Base-by-base conservation (phyloP, 2,113 vertebrate genomes). In the Hemiscyllium ocellatum region DNA sequence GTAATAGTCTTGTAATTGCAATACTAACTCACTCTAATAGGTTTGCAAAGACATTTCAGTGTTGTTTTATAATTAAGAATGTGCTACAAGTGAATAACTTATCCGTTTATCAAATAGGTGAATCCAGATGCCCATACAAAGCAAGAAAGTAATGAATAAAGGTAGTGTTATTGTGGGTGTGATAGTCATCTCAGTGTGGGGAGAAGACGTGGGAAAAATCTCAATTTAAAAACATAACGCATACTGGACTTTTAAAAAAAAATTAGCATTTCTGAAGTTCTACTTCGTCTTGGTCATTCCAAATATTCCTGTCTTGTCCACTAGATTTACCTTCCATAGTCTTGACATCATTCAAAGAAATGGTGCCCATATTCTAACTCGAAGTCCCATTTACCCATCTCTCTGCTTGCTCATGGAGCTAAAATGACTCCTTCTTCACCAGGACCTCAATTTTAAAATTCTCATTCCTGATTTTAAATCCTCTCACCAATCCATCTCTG, bases 31-130 rank as follows among this genome's bases (percentile, higher is more conserved):
- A 70, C 52, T 47, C 68, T 95, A 70, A 94, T 94, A 94, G 66
- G 37, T 94, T 69, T 94, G 93, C 37, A 29, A 95, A 95, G 42
- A 70, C 72, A 50, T 72, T 95, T 76, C 94, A 33, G 42, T 95
- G 91, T 69, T 94, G 93, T 95, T 95, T 50, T 52, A 95, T 95
- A 95, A 95, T 47, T 29, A 76, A 50, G 68, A 95, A 52, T 76
- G 69, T 52, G 69, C 69, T 69, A 72, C 22, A 22, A 70, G 70
- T 70, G 87, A 83, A 91, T 91, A 91, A 91, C 4, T 91, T 91
- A 65, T 65, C 65, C 33, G 65, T 91, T 65, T n/a, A 65, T 91
- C 52, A 65, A 65, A n/a, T 33, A 91, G 65, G 56, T 65, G 29
- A 91, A 91, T 29, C 87, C 87, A 91, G 33, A 17, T 52, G 61